phyloP scores from a whole-genome alignment of 2,113 vertebrate species.

The Crotophaga sulcirostris region DNA sequence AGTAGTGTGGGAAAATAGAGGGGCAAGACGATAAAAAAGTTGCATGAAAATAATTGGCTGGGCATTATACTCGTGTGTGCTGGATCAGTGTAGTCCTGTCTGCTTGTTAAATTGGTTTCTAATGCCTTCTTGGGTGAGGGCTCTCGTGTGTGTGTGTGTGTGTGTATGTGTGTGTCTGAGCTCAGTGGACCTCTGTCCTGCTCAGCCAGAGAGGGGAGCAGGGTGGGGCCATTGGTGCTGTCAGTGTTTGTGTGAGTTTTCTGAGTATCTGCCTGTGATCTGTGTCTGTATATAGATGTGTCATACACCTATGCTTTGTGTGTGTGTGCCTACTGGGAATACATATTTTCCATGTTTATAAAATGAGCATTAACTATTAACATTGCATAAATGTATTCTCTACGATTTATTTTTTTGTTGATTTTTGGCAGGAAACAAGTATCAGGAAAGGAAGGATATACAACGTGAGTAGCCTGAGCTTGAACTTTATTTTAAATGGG shows the following conservation, averaged over 20 bases:
- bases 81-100: too few relatives aligned
- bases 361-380: background rate
- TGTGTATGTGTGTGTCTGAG: background rate
- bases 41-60: background rate
- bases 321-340: background rate
- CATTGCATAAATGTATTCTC: background rate
- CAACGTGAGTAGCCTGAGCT: background rate
- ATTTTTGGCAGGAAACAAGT: background rate
- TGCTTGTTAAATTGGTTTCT: background rate
- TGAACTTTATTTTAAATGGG: background rate
- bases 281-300: background rate
- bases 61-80: background rate
- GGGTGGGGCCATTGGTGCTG: background rate
- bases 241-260: background rate
- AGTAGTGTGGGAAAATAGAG: background rate
- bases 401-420: background rate
- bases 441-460: background rate
- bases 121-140: background rate
- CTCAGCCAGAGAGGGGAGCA: background rate
- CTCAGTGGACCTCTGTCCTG: background rate
- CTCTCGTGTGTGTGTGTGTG: too few relatives aligned
- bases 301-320: background rate
- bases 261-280: background rate
- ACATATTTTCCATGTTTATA: background rate
- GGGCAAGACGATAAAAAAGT: background rate